Percentiles rank a stretch among this genome's conserved stretches.
These are phyloP conservation scores for Notocelia uddmanniana DNA, from an alignment of 2,888 invertebrate genomes.

Conservation along the genomic window DNA sequence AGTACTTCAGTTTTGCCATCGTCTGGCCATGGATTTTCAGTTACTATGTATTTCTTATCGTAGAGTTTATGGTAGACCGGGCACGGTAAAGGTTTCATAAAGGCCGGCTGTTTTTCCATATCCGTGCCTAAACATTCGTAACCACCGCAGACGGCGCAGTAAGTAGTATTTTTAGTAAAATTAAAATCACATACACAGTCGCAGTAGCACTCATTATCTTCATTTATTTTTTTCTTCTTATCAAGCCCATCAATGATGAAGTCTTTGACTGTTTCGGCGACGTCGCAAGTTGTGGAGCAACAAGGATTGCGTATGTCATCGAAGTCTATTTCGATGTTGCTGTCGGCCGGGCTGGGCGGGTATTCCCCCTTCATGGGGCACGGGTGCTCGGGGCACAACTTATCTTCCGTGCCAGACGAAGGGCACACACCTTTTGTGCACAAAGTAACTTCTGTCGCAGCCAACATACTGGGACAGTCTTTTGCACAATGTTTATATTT, in stretches of 20 bases:
- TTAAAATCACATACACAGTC: conserved; percentile 77
- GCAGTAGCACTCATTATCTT: conserved; percentile 73
- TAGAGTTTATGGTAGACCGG: conserved; percentile 79
- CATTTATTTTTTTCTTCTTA: conserved; percentile 57
- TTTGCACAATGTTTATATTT: conserved; percentile 65
- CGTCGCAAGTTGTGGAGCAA: conserved; percentile 71
- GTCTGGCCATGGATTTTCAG: conserved; percentile 70
- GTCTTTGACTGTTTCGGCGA: conserved; percentile 73
- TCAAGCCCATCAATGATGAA: conserved; percentile 66
- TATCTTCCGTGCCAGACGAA: conserved; percentile 48
- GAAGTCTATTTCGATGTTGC: conserved; percentile 67
- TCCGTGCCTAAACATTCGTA: conserved; percentile 77
- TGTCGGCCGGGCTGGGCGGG: conserved; percentile 75
- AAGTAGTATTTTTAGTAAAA: conserved; percentile 73
- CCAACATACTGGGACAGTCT: conserved; percentile 65
- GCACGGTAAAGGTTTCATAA: conserved; percentile 74
- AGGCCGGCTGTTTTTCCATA: conserved; percentile 67
- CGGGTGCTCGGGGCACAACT: conserved; percentile 57
- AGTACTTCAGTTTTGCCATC: conserved; percentile 54
- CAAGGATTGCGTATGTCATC: conserved; percentile 73
- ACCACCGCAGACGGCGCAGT: conserved; percentile 77
- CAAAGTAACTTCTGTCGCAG: conserved; percentile 54
- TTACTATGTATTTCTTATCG: conserved; percentile 68
- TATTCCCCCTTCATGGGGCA: conserved; percentile 56
- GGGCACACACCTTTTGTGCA: conserved; percentile 70